Percentiles rank a stretch among this genome's conserved stretches.
phyloP scores from a whole-genome alignment of 2,113 vertebrate genomes.

The Stercorarius parasiticus region DNA sequence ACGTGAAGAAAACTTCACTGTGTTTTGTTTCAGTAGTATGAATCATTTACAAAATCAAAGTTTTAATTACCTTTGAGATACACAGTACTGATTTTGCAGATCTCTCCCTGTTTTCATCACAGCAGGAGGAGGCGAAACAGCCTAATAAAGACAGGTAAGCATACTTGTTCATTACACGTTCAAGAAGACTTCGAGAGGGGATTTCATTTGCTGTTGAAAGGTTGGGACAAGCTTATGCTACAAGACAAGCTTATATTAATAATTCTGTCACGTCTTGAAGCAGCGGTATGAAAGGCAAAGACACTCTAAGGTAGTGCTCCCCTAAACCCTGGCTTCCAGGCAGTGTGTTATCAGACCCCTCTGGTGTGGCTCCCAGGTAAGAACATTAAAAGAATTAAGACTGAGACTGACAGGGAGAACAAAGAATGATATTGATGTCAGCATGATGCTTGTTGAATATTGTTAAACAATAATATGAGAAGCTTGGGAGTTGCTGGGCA shows the following conservation, averaged over 20 bases:
- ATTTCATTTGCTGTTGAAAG: neutral
- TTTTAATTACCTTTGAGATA: neutral
- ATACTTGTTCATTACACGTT: neutral
- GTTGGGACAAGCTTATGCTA: neutral
- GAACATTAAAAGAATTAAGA: neutral
- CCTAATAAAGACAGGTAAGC: neutral
- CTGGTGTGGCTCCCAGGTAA: neutral
- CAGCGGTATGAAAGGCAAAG: neutral
- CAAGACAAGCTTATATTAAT: neutral
- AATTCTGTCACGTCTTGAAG: neutral
- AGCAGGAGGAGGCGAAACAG: neutral
- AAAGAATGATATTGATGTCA: neutral
- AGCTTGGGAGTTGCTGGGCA: neutral
- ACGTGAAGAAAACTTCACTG: neutral
- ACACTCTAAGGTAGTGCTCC: neutral
- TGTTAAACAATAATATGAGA: neutral
- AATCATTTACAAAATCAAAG: neutral
- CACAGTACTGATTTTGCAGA: neutral
- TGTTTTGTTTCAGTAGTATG: neutral
- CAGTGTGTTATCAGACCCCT: neutral
- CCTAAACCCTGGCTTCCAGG: neutral
- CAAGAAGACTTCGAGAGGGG: neutral
- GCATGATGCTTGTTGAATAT: neutral
- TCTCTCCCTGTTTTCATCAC: neutral
- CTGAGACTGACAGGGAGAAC: neutral